Conservation (phyloP, 2,113 vertebrate species). For the Donacobius atricapilla region DNA sequence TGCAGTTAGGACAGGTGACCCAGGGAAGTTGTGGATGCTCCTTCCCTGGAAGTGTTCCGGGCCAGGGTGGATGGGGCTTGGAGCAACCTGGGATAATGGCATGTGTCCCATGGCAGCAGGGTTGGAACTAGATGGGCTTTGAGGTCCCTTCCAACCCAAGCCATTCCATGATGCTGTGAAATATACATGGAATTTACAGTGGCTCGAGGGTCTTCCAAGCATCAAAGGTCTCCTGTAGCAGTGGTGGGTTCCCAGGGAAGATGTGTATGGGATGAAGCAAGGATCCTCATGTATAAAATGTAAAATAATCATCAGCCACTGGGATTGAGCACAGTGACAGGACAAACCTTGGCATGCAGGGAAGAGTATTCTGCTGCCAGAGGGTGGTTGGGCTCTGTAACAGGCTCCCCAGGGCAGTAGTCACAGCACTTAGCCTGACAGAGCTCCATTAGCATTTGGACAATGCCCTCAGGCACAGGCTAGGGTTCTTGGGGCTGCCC, state of each 20-base stretch:
- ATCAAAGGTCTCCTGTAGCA: not conserved
- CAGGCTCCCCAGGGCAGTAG: not conserved
- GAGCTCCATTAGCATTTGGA: not conserved
- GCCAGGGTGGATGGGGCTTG: not conserved
- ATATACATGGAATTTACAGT: accelerated
- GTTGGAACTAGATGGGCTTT: not conserved
- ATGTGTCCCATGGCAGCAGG: not conserved
- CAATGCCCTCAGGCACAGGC: not conserved
- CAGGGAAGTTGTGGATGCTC: not conserved
- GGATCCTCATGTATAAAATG: not conserved
- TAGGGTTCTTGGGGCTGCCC: not conserved
- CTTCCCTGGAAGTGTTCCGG: not conserved
- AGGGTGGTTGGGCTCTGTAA: not conserved
- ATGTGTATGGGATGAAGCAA: not conserved
- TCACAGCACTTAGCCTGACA: not conserved
- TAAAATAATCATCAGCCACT: not conserved
- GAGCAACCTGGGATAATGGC: not conserved
- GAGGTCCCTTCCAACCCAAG: not conserved
- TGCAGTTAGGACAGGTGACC: not conserved
- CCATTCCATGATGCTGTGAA: not conserved
- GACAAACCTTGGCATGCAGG: accelerated
- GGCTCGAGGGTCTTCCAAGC: not conserved
- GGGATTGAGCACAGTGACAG: not conserved
- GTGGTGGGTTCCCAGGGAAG: not conserved
- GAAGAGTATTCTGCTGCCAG: not conserved